A percentile compares a stretch with the other conserved stretches of the same genome.
These are phyloP conservation scores for Oreochromis niloticus DNA, from an alignment of 2,113 vertebrate species.

Conservation along the genomic window DNA sequence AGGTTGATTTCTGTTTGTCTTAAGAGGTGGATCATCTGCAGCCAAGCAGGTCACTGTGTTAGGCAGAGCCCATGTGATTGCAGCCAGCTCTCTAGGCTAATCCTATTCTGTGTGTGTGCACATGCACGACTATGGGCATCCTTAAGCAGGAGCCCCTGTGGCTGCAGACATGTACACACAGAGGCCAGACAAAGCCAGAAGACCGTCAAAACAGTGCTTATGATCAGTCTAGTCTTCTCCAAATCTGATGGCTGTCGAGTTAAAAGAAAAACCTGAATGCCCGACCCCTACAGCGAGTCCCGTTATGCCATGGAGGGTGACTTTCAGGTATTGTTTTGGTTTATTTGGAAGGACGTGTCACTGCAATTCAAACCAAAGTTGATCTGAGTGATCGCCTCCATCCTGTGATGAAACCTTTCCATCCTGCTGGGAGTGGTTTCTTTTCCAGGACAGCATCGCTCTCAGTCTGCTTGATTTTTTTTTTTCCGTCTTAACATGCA, in stretches of 20 bases:
- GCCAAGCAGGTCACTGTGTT: slow-evolving; percentile 63
- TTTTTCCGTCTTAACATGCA: neutral
- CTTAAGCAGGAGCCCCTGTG: neutral
- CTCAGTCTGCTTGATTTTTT: neutral
- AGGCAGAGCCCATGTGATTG: slow-evolving; percentile 44
- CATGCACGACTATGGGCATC: neutral
- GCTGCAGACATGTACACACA: slow-evolving; percentile 1
- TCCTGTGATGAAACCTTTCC: neutral
- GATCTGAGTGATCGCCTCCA: neutral
- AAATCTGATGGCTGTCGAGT: neutral
- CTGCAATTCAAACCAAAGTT: neutral
- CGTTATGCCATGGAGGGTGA: neutral
- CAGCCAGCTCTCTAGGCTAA: slow-evolving; percentile 48
- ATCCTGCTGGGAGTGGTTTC: neutral
- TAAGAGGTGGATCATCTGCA: slow-evolving; percentile 32
- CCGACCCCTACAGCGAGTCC: neutral
- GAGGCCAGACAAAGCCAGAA: slow-evolving; percentile 29
- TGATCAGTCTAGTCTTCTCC: neutral
- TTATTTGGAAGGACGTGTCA: neutral
- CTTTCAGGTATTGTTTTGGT: neutral
- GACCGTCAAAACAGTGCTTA: slow-evolving; percentile 39
- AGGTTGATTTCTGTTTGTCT: slow-evolving; percentile 21
- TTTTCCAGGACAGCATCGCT: neutral
- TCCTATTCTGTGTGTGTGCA: slow-evolving; percentile 20
- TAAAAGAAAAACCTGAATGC: neutral